These are phyloP conservation scores for Rhysida immarginata DNA, from an alignment of 1,140 invertebrate genomes.

Conservation along the genomic window DNA sequence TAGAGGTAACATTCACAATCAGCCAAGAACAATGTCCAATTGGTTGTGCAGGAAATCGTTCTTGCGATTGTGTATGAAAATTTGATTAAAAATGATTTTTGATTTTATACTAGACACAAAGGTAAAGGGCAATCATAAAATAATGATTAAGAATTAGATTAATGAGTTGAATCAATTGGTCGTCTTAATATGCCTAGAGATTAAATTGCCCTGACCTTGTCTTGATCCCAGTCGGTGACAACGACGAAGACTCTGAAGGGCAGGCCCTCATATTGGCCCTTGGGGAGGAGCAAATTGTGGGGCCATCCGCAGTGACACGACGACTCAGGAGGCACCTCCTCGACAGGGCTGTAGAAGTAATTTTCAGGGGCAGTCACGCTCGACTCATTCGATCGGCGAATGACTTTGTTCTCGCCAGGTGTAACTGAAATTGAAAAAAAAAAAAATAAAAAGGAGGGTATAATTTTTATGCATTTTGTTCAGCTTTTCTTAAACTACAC, in stretches of 20 bases:
- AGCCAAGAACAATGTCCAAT: too few species aligned
- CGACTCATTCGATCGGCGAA: slow-evolving; percentile 9
- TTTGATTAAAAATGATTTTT: too few species aligned
- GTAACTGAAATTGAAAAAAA: slow-evolving; percentile 5
- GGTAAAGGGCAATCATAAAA: too few species aligned
- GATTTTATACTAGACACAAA: too few species aligned
- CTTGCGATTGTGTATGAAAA: too few species aligned
- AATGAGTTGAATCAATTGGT: too few species aligned
- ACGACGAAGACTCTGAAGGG: slow-evolving; percentile 32
- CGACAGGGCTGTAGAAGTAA: slow-evolving; percentile 6
- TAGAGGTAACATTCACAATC: too few species aligned
- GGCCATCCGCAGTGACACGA: slow-evolving; percentile 40
- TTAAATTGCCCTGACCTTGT: slow-evolving; percentile 17
- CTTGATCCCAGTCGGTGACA: slow-evolving; percentile 26
- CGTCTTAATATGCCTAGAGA: too few species aligned
- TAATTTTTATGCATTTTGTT: too few species aligned
- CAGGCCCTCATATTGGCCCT: slow-evolving; percentile 35
- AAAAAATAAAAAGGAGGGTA: not conserved
- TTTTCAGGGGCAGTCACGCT: slow-evolving; percentile 11
- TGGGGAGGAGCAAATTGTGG: slow-evolving; percentile 39
- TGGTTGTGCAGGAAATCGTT: too few species aligned
- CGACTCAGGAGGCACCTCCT: slow-evolving; percentile 18
- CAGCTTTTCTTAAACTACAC: too few species aligned
- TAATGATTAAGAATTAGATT: too few species aligned
- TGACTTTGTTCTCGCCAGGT: slow-evolving; percentile 12